Percentiles rank a stretch among this genome's conserved stretches.
Evolutionary conservation across 2,888 invertebrate species (phyloP).

Genomic region (Teleogryllus oceanicus): DNA sequence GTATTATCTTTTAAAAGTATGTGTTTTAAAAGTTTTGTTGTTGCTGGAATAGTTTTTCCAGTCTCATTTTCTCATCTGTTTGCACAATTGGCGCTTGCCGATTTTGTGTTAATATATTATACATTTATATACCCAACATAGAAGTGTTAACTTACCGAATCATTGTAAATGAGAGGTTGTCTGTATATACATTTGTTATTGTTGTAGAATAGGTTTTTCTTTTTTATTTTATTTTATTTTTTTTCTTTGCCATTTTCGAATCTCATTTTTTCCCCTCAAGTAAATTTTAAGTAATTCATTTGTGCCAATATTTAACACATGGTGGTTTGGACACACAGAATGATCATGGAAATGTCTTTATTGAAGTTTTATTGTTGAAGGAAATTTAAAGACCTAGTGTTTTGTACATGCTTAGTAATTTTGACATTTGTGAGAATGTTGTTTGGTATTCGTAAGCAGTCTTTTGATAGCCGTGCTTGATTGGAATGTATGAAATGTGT

Average conservation of each 20-base stretch:
- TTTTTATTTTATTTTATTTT: not conserved
- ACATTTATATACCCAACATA: not conserved
- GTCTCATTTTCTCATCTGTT: conserved; percentile 18
- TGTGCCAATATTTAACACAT: not conserved
- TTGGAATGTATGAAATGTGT: no score
- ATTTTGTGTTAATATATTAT: not conserved
- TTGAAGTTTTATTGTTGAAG: not conserved
- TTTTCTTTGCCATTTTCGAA: not conserved
- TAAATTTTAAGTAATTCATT: not conserved
- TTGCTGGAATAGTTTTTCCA: not conserved
- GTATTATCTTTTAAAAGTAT: not conserved
- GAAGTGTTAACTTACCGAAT: not conserved
- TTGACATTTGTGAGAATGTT: no score
- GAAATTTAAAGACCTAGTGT: no score
- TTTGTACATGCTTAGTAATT: no score
- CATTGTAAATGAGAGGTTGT: not conserved
- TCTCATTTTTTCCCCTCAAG: not conserved
- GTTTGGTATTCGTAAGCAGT: no score
- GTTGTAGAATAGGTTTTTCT: not conserved
- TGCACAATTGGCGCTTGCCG: not conserved
- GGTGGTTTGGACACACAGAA: not conserved
- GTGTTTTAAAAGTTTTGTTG: not conserved
- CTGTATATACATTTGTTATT: conserved; percentile 4
- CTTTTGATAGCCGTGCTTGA: no score
- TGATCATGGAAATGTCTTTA: not conserved